Percentiles rank a stretch among this genome's conserved stretches.
These are phyloP conservation scores for zebrafish (Danio rerio) DNA, from an alignment of 2,113 vertebrate genomes.

Conservation along the genomic window DNA sequence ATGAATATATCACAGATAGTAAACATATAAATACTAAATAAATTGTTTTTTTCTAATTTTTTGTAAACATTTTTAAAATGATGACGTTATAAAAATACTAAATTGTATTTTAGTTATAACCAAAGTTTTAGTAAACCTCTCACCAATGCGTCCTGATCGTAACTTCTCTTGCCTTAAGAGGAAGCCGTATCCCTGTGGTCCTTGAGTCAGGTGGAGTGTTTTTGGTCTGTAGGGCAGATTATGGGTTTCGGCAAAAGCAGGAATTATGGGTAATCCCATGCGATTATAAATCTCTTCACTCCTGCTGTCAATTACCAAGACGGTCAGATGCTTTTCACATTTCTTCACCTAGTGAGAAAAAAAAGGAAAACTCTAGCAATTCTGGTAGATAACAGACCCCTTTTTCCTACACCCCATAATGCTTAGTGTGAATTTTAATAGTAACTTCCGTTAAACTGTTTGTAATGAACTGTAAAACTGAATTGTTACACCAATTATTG, in stretches of 20 bases:
- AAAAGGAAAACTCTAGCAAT: conserved; percentile 8
- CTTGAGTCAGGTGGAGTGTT: conserved; percentile 82
- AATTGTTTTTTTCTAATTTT: no score
- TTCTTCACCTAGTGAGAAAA: conserved; percentile 78
- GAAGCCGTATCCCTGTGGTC: conserved; percentile 86
- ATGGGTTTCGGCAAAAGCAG: conserved; percentile 78
- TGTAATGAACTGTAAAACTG: no score
- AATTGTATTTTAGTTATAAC: not conserved
- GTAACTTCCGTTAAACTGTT: no score
- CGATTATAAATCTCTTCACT: conserved; percentile 80
- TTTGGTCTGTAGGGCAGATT: conserved; percentile 80
- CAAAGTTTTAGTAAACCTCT: conserved; percentile 43
- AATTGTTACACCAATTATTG: no score
- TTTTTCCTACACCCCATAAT: no score
- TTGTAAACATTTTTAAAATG: no score
- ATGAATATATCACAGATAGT: no score
- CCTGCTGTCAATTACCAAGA: conserved; percentile 84
- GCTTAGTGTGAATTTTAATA: no score
- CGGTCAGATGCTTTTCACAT: conserved; percentile 76
- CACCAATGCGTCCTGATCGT: conserved; percentile 70
- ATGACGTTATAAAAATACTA: no score
- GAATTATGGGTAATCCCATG: conserved; percentile 77
- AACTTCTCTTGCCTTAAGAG: conserved; percentile 86
- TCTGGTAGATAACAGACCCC: not conserved
- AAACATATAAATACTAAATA: no score